Evolutionary conservation across 2,888 invertebrate species (phyloP).

Genomic region (Cataglyphis livida): DNA sequence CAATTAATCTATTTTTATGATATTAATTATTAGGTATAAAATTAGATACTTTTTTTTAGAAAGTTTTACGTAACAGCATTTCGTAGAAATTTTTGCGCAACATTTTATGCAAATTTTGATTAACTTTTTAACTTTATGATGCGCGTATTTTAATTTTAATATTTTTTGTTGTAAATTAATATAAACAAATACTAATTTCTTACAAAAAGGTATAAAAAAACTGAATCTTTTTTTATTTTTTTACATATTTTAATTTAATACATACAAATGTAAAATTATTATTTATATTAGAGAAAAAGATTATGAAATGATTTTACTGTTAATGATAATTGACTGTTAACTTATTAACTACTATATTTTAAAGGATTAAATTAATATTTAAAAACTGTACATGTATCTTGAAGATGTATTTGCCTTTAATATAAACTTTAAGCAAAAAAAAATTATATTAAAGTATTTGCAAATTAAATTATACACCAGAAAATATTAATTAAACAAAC

Average conservation of each 20-base stretch:
- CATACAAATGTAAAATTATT: neutral
- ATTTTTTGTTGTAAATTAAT: neutral
- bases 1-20: neutral
- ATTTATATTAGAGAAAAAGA: neutral
- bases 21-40: neutral
- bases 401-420: neutral
- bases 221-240: neutral
- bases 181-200: neutral
- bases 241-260: too few species aligned
- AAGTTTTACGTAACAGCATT: neutral
- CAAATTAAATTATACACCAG: neutral
- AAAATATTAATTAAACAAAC: neutral
- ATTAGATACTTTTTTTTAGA: slow-evolving; percentile 1
- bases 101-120: neutral
- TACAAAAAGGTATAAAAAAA: neutral
- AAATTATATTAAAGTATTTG: neutral
- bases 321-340: too few species aligned
- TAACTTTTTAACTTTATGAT: neutral
- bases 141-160: neutral
- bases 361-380: neutral
- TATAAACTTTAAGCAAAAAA: neutral
- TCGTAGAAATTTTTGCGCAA: neutral
- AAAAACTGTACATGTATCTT: neutral
- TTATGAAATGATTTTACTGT: neutral
- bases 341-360: neutral